Conservation (phyloP, 2,888 invertebrate species). For the Acleris sparsana region DNA sequence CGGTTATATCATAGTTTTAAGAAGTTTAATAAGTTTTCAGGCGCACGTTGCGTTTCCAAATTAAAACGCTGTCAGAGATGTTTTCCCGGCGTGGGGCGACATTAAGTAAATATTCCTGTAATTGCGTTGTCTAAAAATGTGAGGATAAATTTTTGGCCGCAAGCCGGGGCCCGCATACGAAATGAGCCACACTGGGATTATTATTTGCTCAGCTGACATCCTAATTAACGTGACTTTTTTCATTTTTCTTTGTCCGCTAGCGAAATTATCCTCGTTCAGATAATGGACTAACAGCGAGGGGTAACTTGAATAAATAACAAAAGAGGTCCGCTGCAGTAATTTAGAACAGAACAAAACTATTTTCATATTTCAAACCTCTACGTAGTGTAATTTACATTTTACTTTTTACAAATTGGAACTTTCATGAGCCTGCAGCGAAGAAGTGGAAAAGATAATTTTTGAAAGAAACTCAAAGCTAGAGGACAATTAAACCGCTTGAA, state of each 20-base stretch:
- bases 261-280: slow-evolving; percentile 58
- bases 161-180: slow-evolving; percentile 68
- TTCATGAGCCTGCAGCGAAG: slow-evolving; percentile 50
- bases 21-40: slow-evolving; percentile 32
- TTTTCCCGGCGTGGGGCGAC: slow-evolving; percentile 55
- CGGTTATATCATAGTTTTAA: not conserved
- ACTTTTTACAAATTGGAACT: slow-evolving; percentile 48
- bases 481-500: slow-evolving; percentile 72
- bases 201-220: slow-evolving; percentile 78
- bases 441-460: slow-evolving; percentile 57
- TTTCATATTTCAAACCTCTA: slow-evolving; percentile 37
- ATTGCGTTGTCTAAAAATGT: slow-evolving; percentile 74
- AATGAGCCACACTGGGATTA: slow-evolving; percentile 73
- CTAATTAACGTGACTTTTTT: slow-evolving; percentile 73
- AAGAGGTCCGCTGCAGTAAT: slow-evolving; percentile 39
- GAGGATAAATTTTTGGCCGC: slow-evolving; percentile 68
- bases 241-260: slow-evolving; percentile 64
- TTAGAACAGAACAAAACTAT: slow-evolving; percentile 34
- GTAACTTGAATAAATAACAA: slow-evolving; percentile 48
- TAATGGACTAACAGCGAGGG: slow-evolving; percentile 52
- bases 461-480: slow-evolving; percentile 63
- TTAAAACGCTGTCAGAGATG: slow-evolving; percentile 59
- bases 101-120: slow-evolving; percentile 76
- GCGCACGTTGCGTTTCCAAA: slow-evolving; percentile 45
- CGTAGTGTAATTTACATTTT: slow-evolving; percentile 45